Conservation (phyloP, 2,797 vertebrate species). For the Monodelphis domestica region DNA sequence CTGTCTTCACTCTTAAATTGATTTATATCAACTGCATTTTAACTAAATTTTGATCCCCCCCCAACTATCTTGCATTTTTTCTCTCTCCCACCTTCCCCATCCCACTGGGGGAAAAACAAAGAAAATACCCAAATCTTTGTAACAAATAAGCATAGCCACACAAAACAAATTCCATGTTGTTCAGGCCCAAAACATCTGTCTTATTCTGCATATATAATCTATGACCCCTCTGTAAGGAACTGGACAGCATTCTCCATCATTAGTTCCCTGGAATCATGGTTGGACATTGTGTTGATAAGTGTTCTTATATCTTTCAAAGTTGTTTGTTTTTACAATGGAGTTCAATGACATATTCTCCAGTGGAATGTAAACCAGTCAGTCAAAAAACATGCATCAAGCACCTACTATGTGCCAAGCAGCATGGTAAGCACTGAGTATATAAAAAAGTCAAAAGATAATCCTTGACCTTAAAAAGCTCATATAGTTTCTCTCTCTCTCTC, state of each 20-base stretch:
- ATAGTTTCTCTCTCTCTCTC: not conserved
- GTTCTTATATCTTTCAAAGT: not conserved
- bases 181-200: not conserved
- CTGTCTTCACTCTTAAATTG: not conserved
- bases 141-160: not conserved
- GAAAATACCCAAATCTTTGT: not conserved
- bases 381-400: not conserved
- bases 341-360: not conserved
- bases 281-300: not conserved
- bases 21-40: not conserved
- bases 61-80: not conserved
- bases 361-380: not conserved
- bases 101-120: not conserved
- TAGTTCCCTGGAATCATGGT: not conserved
- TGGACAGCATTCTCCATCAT: not conserved
- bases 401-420: not conserved
- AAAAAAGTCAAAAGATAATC: not conserved
- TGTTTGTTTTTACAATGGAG: not conserved
- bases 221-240: not conserved
- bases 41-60: not conserved
- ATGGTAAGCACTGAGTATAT: not conserved
- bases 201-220: not conserved
- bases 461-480: not conserved
- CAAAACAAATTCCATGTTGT: not conserved
- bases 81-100: not conserved